Percentiles rank a stretch among this genome's conserved stretches.
phyloP scores from a whole-genome alignment of 2,797 vertebrate species.

The Uromys caudimaculatus region DNA sequence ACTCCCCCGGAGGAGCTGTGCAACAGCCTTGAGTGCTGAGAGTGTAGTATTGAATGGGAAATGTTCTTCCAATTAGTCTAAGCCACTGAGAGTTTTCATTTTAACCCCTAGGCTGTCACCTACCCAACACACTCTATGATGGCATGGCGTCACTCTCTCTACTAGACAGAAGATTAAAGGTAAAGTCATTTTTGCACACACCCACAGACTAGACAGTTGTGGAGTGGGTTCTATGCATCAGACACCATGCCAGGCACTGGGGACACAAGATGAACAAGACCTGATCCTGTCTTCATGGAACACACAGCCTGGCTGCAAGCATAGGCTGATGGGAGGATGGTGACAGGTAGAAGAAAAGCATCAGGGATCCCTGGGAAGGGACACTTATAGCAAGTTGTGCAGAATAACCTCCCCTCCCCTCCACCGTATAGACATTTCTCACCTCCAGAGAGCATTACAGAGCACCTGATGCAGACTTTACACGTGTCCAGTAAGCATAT shows the following conservation, averaged over 20 bases:
- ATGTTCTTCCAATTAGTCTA: neutral
- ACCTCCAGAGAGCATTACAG: neutral
- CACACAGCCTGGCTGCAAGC: neutral
- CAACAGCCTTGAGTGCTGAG: neutral
- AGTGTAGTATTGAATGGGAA: no score
- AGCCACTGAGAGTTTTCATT: neutral
- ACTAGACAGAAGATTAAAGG: neutral
- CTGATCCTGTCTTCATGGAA: neutral
- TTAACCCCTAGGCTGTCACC: neutral
- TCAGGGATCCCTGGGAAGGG: no score
- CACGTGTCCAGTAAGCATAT: neutral
- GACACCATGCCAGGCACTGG: no score
- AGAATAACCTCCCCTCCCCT: neutral
- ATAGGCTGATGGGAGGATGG: no score
- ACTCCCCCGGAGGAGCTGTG: neutral
- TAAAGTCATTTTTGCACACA: neutral
- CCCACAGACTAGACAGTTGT: fast-evolving
- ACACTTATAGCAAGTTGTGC: fast-evolving
- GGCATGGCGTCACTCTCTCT: neutral
- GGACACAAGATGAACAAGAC: neutral
- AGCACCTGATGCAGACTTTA: fast-evolving
- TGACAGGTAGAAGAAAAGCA: fast-evolving
- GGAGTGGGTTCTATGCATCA: neutral
- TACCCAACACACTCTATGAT: neutral
- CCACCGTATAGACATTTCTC: no score